Conservation (phyloP, 1,140 invertebrate genomes). For the Condylostylus longicornis region DNA sequence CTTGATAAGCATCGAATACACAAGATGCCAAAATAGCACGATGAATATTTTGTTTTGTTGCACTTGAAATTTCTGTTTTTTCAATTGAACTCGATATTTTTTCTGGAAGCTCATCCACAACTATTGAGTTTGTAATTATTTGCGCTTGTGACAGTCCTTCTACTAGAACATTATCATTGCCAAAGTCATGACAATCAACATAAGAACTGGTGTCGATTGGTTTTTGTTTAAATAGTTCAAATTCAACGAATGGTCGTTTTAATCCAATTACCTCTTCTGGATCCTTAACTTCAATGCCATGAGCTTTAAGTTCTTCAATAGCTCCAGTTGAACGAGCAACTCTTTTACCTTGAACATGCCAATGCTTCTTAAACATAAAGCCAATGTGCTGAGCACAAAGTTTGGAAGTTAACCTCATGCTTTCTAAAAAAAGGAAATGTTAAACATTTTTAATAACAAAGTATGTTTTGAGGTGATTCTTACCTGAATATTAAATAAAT, state of each 20-base stretch:
- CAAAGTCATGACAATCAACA: slow-evolving; percentile 40
- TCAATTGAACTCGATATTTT: slow-evolving; percentile 35
- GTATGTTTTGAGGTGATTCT: too few relatives aligned
- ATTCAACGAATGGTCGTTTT: background rate
- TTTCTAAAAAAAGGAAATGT: too few relatives aligned
- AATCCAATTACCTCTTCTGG: slow-evolving; percentile 7
- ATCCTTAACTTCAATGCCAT: slow-evolving; percentile 13
- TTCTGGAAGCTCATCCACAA: slow-evolving; percentile 45
- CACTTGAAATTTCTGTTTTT: slow-evolving; percentile 34
- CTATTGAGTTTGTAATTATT: slow-evolving; percentile 56
- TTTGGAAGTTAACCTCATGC: slow-evolving; percentile 48
- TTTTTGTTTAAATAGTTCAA: background rate
- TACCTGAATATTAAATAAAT: too few relatives aligned
- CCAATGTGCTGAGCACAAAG: slow-evolving; percentile 49
- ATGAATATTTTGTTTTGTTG: slow-evolving; percentile 39
- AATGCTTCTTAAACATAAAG: slow-evolving; percentile 49
- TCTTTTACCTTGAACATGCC: slow-evolving; percentile 45
- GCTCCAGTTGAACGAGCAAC: slow-evolving; percentile 35
- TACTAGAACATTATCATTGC: slow-evolving; percentile 46
- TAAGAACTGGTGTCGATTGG: slow-evolving; percentile 12
- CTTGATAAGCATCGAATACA: slow-evolving; percentile 62
- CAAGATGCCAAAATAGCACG: slow-evolving; percentile 51
- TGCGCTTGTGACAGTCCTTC: slow-evolving; percentile 57
- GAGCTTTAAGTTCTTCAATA: slow-evolving; percentile 33
- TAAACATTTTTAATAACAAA: too few relatives aligned